Evolutionary conservation across 2,113 vertebrate genomes (phyloP), one percentile per base, ranked within the genome.

Genomic region (Dasypus novemcinctus): DNA sequence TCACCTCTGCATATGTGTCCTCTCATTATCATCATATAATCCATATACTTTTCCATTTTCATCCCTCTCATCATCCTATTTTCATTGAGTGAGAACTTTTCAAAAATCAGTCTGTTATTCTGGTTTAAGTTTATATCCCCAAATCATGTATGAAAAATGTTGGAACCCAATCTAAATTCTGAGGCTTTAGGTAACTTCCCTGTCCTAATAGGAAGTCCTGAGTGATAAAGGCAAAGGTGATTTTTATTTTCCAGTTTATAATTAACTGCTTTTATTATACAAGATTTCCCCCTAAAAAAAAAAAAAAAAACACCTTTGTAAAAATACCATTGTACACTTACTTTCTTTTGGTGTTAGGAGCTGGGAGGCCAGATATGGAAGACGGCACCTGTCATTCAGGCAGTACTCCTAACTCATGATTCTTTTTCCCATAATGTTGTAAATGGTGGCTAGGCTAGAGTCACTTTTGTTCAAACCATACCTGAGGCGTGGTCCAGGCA

Each of bases 201-300:
- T 29, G 5, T 92, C 52, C 68, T 64, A 23, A 64, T 68, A 59
- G 95, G 91, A 80, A 33, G 13, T 81, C 38, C 5, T 89, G 93
- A 23, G 33, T 76, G 33, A 14, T 78, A 82, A 20, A 89, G 61
- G 74, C 36, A 72, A 90, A 82, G 46, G 63, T 17, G 1, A 52
- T 74, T 86, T 88, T 95, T 66, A 54, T 74, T 54, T 93, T 93
- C 61, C 89, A 49, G 21, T 63, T 92, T 96, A 66, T 61, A 78
- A 20, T 57, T 57, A 20, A 66, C 74, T 93, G 59, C 20, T 27
- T 71, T 76, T 49, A 21, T 80, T 63, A 4, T 36, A 12, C 68
- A 59, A 31, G 61, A 78, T 43, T 75, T 59, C 8, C 23, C 69
- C 72, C 14, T 7, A 13, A 75, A 61, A 59, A 80, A 68, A 59